phyloP scores from a whole-genome alignment of 1,140 invertebrate species.

The Brachionus koreanus region DNA sequence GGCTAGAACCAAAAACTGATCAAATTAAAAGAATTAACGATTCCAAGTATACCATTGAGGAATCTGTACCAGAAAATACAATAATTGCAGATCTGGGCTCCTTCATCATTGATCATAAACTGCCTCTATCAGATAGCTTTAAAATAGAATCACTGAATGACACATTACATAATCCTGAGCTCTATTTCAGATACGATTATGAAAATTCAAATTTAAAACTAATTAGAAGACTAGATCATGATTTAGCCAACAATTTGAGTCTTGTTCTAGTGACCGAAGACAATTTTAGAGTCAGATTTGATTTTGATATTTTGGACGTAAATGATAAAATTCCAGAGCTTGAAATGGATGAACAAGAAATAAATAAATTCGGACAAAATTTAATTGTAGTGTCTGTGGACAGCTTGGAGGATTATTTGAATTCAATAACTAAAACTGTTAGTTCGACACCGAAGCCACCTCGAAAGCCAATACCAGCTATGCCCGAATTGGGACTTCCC shows the following conservation, averaged over 20 bases:
- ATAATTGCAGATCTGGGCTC: slow-evolving; percentile 1
- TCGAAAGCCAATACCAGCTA: slow-evolving; percentile 16
- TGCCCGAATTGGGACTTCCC: slow-evolving; percentile 19
- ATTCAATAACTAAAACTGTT: neutral
- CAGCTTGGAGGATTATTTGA: neutral
- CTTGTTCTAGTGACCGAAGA: neutral
- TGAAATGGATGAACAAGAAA: slow-evolving; percentile 27
- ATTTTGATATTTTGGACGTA: slow-evolving; percentile 4
- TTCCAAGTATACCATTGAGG: neutral
- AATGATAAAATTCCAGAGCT: slow-evolving; percentile 25
- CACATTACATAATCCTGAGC: neutral
- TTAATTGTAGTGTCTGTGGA: neutral
- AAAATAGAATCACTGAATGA: neutral
- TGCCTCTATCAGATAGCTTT: neutral
- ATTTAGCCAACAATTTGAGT: slow-evolving; percentile 16
- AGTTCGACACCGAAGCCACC: neutral
- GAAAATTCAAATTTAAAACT: neutral
- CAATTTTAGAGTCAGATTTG: neutral
- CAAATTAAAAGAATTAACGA: neutral
- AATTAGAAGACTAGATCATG: neutral
- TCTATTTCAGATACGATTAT: slow-evolving; percentile 36
- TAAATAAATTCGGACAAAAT: slow-evolving; percentile 10
- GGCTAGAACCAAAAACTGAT: neutral
- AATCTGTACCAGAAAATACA: slow-evolving; percentile 12
- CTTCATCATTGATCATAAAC: neutral